These are phyloP conservation scores for Planiliza haematocheilus DNA, from an alignment of 2,113 vertebrate genomes.

Conservation along the genomic window DNA sequence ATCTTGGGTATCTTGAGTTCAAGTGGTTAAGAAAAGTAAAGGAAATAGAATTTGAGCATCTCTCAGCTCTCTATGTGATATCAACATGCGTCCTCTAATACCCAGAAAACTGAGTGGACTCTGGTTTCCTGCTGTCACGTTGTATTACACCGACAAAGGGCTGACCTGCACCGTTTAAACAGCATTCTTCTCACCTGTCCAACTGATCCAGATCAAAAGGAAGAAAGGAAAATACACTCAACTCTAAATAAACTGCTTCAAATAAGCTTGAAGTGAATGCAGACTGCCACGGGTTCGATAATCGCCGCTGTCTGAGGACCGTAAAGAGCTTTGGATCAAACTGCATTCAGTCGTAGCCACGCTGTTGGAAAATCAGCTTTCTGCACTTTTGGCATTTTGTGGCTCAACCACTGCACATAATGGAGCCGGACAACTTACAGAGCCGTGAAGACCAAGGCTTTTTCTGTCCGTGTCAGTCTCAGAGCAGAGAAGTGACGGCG, in stretches of 20 bases:
- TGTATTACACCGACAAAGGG: conserved; percentile 16
- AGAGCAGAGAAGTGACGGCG: conserved; percentile 37
- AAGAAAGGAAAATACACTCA: neutral
- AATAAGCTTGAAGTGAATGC: conserved; percentile 13
- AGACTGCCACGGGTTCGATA: conserved; percentile 1
- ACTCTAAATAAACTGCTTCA: conserved; percentile 6
- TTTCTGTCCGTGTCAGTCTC: conserved; percentile 34
- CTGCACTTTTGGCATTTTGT: conserved; percentile 32
- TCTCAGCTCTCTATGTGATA: neutral
- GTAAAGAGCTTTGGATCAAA: conserved; percentile 7
- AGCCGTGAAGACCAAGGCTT: conserved; percentile 24
- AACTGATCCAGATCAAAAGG: neutral
- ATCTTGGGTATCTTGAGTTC: neutral
- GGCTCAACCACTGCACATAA: conserved; percentile 18
- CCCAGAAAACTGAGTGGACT: neutral
- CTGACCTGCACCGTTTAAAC: conserved; percentile 9
- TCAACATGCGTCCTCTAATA: conserved; percentile 26
- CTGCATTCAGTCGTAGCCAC: conserved; percentile 28
- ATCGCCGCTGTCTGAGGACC: neutral
- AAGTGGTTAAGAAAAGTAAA: neutral
- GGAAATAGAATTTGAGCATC: neutral
- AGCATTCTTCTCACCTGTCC: conserved; percentile 14
- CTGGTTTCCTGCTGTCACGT: conserved; percentile 3
- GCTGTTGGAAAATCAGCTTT: conserved; percentile 33
- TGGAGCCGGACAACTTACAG: conserved; percentile 14